Evolutionary conservation across 2,888 invertebrate genomes (phyloP).

Genomic region (Clistopyga incitator): DNA sequence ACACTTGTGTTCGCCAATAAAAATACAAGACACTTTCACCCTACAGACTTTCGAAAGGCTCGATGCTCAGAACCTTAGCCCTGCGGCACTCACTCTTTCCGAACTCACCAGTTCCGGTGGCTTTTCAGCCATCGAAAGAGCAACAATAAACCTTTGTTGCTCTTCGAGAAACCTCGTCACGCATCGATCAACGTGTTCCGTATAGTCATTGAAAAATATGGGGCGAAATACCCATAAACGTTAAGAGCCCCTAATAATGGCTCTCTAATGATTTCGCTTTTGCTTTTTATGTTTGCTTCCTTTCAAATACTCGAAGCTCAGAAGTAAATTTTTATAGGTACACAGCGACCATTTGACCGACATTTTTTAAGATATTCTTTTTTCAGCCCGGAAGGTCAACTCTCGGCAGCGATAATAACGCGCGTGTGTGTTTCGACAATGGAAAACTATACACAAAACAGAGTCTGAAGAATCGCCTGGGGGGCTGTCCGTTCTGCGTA

Average conservation of each 20-base stretch:
- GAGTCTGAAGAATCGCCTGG: slow-evolving; percentile 41
- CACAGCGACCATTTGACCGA: slow-evolving; percentile 26
- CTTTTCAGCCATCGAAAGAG: neutral
- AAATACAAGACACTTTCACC: slow-evolving; percentile 63
- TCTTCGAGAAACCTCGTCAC: slow-evolving; percentile 15
- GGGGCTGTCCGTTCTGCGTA: slow-evolving; percentile 16
- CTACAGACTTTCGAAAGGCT: slow-evolving; percentile 61
- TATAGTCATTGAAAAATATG: slow-evolving; percentile 39
- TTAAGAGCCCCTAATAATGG: slow-evolving; percentile 29
- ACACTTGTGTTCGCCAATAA: slow-evolving; percentile 29
- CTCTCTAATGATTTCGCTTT: slow-evolving; percentile 34
- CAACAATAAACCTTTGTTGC: slow-evolving; percentile 44
- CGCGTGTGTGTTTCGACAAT: slow-evolving; percentile 35
- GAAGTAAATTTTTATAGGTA: neutral
- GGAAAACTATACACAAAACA: slow-evolving; percentile 1
- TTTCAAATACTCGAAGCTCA: neutral
- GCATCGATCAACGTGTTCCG: slow-evolving; percentile 28
- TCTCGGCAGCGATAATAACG: slow-evolving; percentile 35
- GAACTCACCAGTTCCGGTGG: neutral
- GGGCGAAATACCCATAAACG: neutral
- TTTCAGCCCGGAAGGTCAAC: slow-evolving; percentile 25
- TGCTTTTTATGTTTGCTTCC: neutral
- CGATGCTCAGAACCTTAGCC: neutral
- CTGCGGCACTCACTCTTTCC: slow-evolving; percentile 27
- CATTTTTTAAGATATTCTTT: slow-evolving; percentile 11